A percentile compares a stretch with the other conserved stretches of the same genome.
Conservation (phyloP, 2,113 vertebrate genomes). For the Balaenoptera acutorostrata region DNA sequence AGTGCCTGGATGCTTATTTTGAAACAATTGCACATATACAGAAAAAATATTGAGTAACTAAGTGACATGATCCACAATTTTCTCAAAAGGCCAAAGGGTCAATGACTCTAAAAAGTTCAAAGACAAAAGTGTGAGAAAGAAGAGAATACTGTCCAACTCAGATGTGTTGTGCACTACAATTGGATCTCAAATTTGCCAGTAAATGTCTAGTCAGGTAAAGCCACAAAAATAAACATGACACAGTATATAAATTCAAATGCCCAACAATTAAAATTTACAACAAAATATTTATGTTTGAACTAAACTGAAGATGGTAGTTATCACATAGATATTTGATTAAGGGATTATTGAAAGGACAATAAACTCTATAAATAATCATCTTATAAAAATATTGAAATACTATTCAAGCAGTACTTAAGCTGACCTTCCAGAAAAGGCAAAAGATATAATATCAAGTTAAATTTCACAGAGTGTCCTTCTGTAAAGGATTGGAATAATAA, state of each 20-base stretch:
- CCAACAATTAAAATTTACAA: neutral
- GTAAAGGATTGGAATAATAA: neutral
- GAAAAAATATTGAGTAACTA: neutral
- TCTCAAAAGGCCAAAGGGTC: neutral
- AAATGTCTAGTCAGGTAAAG: neutral
- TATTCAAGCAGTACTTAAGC: neutral
- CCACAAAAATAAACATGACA: neutral
- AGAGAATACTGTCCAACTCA: neutral
- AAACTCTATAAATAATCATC: neutral
- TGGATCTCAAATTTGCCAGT: neutral
- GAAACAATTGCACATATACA: neutral
- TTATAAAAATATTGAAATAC: neutral
- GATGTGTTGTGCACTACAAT: rapidly evolving
- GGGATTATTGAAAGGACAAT: neutral
- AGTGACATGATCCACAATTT: neutral
- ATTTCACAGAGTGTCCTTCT: neutral
- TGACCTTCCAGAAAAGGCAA: constrained; percentile 38
- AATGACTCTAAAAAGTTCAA: neutral
- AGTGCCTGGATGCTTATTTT: neutral
- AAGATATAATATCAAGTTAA: constrained; percentile 17
- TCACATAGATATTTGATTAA: neutral
- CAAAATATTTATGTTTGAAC: neutral
- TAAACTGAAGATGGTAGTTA: neutral
- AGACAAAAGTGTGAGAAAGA: neutral
- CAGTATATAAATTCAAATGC: neutral